Conservation (phyloP, 2,113 vertebrate species). For the Pachypanchax playfairii region DNA sequence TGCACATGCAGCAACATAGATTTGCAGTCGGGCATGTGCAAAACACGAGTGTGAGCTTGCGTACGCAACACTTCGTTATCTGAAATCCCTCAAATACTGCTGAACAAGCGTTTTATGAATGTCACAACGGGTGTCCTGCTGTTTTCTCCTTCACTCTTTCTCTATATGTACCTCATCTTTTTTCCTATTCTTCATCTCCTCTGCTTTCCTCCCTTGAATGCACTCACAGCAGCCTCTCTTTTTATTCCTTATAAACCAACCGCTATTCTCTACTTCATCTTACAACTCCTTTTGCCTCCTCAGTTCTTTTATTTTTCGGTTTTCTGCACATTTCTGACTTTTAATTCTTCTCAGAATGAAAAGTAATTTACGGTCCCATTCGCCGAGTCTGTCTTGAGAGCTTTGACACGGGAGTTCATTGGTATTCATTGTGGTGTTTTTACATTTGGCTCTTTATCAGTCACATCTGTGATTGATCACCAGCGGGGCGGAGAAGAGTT, state of each 20-base stretch:
- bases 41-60: constrained; percentile 2
- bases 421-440: constrained; percentile 50
- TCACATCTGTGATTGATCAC: constrained; percentile 56
- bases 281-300: constrained; percentile 14
- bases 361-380: constrained; percentile 47
- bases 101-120: constrained; percentile 56
- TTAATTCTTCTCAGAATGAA: constrained; percentile 26
- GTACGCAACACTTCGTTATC: constrained; percentile 37
- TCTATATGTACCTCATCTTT: constrained; percentile 25
- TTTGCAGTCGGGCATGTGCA: constrained; percentile 6
- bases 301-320: constrained; percentile 6
- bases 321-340: constrained; percentile 18
- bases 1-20: constrained; percentile 39
- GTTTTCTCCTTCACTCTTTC: constrained; percentile 37
- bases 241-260: constrained; percentile 4
- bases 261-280: constrained; percentile 15
- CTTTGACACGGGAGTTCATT: constrained; percentile 42
- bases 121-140: constrained; percentile 36
- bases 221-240: constrained; percentile 8
- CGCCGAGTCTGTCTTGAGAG: constrained; percentile 40
- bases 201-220: background rate
- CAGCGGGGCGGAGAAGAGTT: background rate
- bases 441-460: constrained; percentile 51
- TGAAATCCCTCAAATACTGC: constrained; percentile 49
- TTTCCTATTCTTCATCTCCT: constrained; percentile 30